phyloP scores from a whole-genome alignment of 2,888 invertebrate species.

The Cosmia pyralina region DNA sequence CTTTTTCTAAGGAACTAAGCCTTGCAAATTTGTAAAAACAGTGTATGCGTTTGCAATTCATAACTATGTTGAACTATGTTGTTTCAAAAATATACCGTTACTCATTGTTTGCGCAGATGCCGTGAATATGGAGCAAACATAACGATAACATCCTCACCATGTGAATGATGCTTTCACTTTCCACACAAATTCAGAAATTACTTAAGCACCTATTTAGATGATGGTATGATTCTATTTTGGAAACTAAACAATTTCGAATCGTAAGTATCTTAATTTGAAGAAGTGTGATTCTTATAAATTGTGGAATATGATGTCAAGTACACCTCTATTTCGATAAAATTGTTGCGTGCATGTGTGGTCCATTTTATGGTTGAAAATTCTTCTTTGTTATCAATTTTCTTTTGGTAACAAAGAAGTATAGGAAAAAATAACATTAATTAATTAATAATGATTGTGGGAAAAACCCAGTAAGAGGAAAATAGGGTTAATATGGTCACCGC shows the following conservation, averaged over 20 bases:
- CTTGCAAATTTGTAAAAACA: constrained; percentile 37
- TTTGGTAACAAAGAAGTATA: background rate
- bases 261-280: background rate
- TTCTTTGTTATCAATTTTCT: too few relatives aligned
- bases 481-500: background rate
- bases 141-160: constrained; percentile 27
- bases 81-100: constrained; percentile 55
- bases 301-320: background rate
- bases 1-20: constrained; percentile 15
- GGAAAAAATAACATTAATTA: constrained; percentile 5
- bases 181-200: background rate
- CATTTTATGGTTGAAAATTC: background rate
- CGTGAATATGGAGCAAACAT: constrained; percentile 53
- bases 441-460: constrained; percentile 21
- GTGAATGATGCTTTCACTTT: constrained; percentile 19
- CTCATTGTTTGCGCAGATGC: constrained; percentile 64
- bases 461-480: constrained; percentile 54
- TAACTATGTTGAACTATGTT: constrained; percentile 35
- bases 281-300: background rate
- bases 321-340: background rate
- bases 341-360: background rate
- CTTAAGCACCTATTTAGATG: background rate
- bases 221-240: background rate
- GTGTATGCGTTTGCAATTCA: constrained; percentile 26
- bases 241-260: background rate